Evolutionary conservation across 2,888 invertebrate species (phyloP).

Genomic region (Trachelus tabidus): DNA sequence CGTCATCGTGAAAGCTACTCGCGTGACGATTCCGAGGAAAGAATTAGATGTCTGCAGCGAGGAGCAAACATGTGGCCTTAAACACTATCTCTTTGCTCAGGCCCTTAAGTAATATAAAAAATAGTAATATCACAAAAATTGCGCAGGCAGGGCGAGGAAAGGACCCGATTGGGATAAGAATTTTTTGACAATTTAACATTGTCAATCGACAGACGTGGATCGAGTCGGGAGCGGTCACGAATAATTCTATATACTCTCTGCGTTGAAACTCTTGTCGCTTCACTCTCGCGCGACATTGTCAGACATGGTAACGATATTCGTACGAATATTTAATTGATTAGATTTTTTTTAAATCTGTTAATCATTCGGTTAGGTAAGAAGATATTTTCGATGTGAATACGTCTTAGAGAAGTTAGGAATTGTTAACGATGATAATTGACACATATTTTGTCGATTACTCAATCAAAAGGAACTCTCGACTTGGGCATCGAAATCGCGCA

Average conservation of each 20-base stretch:
- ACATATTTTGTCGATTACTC: not conserved
- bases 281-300: slow-evolving; percentile 18
- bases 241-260: slow-evolving; percentile 20
- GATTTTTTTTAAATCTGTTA: not conserved
- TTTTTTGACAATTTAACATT: slow-evolving; percentile 29
- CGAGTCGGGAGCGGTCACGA: slow-evolving; percentile 51
- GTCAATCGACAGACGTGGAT: slow-evolving; percentile 35
- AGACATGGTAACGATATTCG: not conserved
- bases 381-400: not conserved
- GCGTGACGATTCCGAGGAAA: too few species aligned
- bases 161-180: slow-evolving; percentile 51
- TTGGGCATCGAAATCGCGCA: not conserved
- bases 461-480: not conserved
- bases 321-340: not conserved
- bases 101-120: slow-evolving; percentile 59
- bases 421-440: not conserved
- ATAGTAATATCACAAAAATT: slow-evolving; percentile 64
- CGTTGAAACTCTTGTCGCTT: slow-evolving; percentile 12
- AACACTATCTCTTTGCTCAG: slow-evolving; percentile 29
- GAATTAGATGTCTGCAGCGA: too few species aligned
- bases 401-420: not conserved
- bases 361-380: too few species aligned
- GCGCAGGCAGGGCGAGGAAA: slow-evolving; percentile 58
- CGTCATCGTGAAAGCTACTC: too few species aligned
- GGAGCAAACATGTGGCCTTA: not conserved